phyloP scores from a whole-genome alignment of 2,797 vertebrate genomes.

The Pangasius larnaudii region DNA sequence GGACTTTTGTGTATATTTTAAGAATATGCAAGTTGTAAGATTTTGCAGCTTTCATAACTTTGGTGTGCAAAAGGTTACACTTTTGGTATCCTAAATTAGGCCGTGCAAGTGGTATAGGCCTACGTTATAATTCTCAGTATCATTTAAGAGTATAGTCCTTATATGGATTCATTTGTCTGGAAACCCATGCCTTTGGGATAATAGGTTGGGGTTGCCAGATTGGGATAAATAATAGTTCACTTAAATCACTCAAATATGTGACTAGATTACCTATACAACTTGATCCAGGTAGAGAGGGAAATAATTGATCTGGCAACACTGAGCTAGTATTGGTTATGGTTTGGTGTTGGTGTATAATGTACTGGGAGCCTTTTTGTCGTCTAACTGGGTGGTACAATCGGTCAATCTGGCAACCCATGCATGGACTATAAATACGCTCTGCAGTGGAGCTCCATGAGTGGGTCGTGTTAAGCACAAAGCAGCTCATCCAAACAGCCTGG shows the following conservation, averaged over 20 bases:
- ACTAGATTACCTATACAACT: neutral
- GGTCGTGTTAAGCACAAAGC: neutral
- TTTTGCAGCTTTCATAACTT: neutral
- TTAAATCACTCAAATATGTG: neutral
- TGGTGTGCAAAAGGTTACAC: neutral
- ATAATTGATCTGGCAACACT: slow-evolving; percentile 36
- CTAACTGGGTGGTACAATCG: too few relatives aligned
- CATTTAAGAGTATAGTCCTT: neutral
- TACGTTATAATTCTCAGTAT: neutral
- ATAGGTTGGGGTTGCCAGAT: neutral
- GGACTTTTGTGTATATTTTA: neutral
- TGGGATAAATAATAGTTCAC: neutral
- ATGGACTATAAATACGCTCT: slow-evolving; percentile 68
- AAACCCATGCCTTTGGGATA: neutral
- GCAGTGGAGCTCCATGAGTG: neutral
- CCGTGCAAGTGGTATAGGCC: neutral
- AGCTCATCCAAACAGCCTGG: slow-evolving; percentile 47
- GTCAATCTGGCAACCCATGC: slow-evolving; percentile 32
- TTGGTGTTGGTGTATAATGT: neutral
- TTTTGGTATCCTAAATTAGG: neutral
- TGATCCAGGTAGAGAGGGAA: accelerated
- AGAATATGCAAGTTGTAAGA: neutral
- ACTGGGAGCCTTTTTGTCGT: neutral
- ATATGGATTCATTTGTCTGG: neutral
- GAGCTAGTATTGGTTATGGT: too few relatives aligned